These are phyloP conservation scores for Zaprionus obscuricornis DNA, from an alignment of 2,888 invertebrate genomes.

Conservation along the genomic window DNA sequence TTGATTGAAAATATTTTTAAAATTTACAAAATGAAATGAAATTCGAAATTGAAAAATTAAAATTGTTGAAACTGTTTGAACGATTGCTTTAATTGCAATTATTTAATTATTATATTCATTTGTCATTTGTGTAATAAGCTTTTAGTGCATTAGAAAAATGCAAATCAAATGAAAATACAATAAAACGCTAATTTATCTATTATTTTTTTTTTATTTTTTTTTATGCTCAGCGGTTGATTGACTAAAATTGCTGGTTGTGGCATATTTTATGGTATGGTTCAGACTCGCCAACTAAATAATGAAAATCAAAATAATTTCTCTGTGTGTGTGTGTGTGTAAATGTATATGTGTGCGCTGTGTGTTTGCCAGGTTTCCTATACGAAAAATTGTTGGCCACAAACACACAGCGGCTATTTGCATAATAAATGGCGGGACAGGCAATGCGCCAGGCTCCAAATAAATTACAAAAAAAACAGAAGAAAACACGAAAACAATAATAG, in stretches of 20 bases:
- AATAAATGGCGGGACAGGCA: conserved; percentile 59
- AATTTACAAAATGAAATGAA: no score
- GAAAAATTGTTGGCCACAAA: conserved; percentile 62
- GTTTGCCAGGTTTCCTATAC: conserved; percentile 42
- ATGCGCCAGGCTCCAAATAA: conserved; percentile 58
- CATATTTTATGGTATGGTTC: conserved; percentile 17
- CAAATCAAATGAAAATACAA: not conserved
- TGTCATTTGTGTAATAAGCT: no score
- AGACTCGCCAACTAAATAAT: conserved; percentile 44
- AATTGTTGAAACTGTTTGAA: no score
- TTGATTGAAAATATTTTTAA: no score
- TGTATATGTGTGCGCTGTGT: no score
- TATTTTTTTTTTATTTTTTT: no score
- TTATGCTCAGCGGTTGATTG: conserved; percentile 38
- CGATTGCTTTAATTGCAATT: no score
- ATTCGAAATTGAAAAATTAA: no score
- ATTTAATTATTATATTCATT: no score
- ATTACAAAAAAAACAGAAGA: conserved; percentile 48
- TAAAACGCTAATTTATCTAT: conserved; percentile 38
- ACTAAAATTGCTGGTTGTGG: conserved; percentile 23
- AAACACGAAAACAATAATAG: conserved; percentile 14
- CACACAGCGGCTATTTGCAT: conserved; percentile 58
- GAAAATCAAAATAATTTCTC: conserved; percentile 57
- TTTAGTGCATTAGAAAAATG: conserved; percentile 1
- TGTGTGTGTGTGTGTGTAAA: no score